These are phyloP conservation scores for Gadus macrocephalus DNA, from an alignment of 2,113 vertebrate species.

Conservation along the genomic window DNA sequence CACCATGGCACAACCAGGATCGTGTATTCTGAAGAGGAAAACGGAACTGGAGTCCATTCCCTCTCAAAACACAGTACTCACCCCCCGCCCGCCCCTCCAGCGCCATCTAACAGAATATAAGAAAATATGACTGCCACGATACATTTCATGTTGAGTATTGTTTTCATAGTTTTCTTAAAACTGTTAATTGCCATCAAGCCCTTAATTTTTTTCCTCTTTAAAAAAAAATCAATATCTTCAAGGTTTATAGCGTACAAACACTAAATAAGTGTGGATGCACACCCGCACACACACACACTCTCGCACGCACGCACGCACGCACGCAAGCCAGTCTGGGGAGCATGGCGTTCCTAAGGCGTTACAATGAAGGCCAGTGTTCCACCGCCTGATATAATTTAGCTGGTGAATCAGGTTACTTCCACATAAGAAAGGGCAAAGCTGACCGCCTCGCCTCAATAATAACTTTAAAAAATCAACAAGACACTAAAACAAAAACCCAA, in stretches of 20 bases:
- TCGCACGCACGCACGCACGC: slow-evolving; percentile 35
- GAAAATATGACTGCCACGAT: slow-evolving; percentile 73
- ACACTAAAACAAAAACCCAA: slow-evolving; percentile 12
- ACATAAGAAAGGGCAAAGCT: slow-evolving; percentile 47
- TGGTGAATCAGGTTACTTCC: slow-evolving; percentile 69
- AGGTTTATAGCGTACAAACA: slow-evolving; percentile 64
- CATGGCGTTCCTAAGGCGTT: slow-evolving; percentile 72
- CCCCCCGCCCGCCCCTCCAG: slow-evolving; percentile 13
- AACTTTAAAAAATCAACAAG: slow-evolving; percentile 26
- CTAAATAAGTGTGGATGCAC: slow-evolving; percentile 44
- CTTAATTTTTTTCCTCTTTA: slow-evolving; percentile 63
- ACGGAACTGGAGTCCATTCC: slow-evolving; percentile 35
- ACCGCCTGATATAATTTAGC: slow-evolving; percentile 65
- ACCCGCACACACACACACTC: too few species aligned
- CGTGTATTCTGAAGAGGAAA: slow-evolving; percentile 44
- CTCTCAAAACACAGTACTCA: slow-evolving; percentile 53
- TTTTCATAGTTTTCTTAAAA: slow-evolving; percentile 68
- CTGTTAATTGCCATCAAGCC: slow-evolving; percentile 73
- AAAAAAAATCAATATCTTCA: slow-evolving; percentile 62
- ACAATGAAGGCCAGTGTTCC: slow-evolving; percentile 61
- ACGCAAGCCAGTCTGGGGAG: slow-evolving; percentile 61
- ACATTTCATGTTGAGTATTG: slow-evolving; percentile 69
- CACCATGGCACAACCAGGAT: slow-evolving; percentile 66
- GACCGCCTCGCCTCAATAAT: slow-evolving; percentile 52
- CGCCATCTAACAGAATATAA: slow-evolving; percentile 61